Conservation (phyloP, 92 coral and sea anemone genomes). For the Heliopora coerulea region DNA sequence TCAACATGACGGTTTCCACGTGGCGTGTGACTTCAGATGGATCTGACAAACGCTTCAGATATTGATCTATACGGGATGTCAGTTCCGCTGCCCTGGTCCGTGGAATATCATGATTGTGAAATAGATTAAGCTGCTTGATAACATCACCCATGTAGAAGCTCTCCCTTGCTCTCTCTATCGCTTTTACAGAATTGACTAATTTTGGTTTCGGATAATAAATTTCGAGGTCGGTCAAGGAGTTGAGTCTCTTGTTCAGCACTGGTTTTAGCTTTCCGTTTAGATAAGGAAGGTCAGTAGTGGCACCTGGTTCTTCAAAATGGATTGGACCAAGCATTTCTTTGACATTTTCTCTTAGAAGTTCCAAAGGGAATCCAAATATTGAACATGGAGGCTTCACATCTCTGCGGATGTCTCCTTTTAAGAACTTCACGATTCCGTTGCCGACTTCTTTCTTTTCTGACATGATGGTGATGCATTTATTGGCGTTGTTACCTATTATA, state of each 20-base stretch:
- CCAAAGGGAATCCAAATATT: conserved; percentile 46
- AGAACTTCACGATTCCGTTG: conserved; percentile 35
- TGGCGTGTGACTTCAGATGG: conserved; percentile 31
- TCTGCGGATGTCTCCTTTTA: conserved; percentile 39
- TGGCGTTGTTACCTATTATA: conserved; percentile 53
- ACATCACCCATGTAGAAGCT: conserved; percentile 62
- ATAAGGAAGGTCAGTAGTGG: conserved; percentile 57
- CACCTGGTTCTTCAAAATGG: conserved; percentile 49
- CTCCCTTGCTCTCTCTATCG: conserved; percentile 46
- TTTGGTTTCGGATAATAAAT: conserved; percentile 57
- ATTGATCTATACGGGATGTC: conserved; percentile 21
- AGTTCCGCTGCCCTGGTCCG: conserved; percentile 43
- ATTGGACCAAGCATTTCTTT: conserved; percentile 55
- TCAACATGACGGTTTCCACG: conserved; percentile 49
- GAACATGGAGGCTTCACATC: conserved; percentile 46
- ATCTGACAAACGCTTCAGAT: conserved; percentile 29
- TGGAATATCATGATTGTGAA: conserved; percentile 48
- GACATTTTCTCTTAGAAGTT: conserved; percentile 43
- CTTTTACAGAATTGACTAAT: conserved; percentile 15
- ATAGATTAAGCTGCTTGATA: conserved; percentile 49
- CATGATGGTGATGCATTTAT: conserved; percentile 49
- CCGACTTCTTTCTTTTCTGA: conserved; percentile 40
- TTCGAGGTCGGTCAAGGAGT: conserved; percentile 65
- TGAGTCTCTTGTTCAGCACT: conserved; percentile 51
- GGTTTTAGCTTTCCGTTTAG: conserved; percentile 39